Evolutionary conservation across 2,113 vertebrate genomes (phyloP).

Genomic region (Xiphophorus hellerii): DNA sequence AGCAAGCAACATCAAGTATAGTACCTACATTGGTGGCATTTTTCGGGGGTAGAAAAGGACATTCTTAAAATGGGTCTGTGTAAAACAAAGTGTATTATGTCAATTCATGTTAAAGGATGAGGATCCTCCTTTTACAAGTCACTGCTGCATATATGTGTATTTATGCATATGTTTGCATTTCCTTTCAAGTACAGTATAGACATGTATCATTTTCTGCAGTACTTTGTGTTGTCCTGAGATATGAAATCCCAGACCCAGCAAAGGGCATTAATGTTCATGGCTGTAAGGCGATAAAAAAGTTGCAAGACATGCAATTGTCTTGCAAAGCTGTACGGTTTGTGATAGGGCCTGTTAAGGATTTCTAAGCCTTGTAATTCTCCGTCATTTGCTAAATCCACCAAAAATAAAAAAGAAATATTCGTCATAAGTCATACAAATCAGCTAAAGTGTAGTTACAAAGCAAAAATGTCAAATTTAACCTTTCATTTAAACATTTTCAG

Average conservation of each 20-base stretch:
- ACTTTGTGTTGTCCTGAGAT: too few species aligned
- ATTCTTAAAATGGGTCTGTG: conserved; percentile 63
- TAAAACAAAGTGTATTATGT: conserved; percentile 74
- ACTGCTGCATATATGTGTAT: too few species aligned
- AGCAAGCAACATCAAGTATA: conserved; percentile 48
- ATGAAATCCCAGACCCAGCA: too few species aligned
- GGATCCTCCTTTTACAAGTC: background rate
- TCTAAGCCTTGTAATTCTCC: conserved; percentile 24
- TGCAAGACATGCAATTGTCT: too few species aligned
- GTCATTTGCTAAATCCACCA: conserved; percentile 23
- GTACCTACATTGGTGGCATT: conserved; percentile 50
- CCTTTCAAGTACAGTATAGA: too few species aligned
- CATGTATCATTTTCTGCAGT: too few species aligned
- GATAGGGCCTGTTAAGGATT: background rate
- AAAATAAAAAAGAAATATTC: conserved; percentile 25
- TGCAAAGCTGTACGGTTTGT: too few species aligned
- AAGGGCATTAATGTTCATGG: too few species aligned
- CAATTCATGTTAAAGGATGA: conserved; percentile 70
- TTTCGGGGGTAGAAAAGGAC: conserved; percentile 55
- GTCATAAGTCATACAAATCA: conserved; percentile 32
- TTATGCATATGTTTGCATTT: too few species aligned
- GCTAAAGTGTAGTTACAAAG: conserved; percentile 24
- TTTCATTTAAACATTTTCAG: conserved; percentile 34
- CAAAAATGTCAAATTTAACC: conserved; percentile 8
- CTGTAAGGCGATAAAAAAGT: too few species aligned